Percentiles rank a stretch among this genome's conserved stretches.
These are phyloP conservation scores for Tinea semifulvella DNA, from an alignment of 2,888 invertebrate genomes.

Conservation along the genomic window DNA sequence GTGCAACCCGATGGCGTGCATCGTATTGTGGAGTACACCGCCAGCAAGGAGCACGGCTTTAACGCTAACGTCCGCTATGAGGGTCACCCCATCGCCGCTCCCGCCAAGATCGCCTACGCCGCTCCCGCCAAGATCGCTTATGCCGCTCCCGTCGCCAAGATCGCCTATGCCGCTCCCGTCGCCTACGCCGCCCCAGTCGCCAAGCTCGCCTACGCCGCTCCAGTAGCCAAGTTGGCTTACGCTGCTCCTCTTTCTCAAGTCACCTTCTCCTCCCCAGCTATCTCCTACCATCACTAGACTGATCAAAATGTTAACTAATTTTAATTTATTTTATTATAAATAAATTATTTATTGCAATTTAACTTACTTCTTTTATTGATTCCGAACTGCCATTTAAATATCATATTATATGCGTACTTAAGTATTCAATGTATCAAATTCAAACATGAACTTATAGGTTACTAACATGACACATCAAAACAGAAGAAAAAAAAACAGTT, in stretches of 20 bases:
- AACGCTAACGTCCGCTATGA: constrained; percentile 56
- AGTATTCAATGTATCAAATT: too few relatives aligned
- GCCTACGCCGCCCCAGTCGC: constrained; percentile 25
- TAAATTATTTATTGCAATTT: constrained; percentile 32
- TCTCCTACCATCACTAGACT: constrained; percentile 51
- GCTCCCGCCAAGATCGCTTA: constrained; percentile 23
- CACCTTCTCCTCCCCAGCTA: constrained; percentile 42
- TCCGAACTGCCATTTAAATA: too few relatives aligned
- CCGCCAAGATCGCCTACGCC: constrained; percentile 19
- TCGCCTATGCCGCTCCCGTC: constrained; percentile 19
- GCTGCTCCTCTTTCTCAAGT: constrained; percentile 34
- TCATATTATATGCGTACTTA: too few relatives aligned
- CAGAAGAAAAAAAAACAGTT: too few relatives aligned
- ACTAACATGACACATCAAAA: too few relatives aligned
- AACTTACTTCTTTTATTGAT: too few relatives aligned
- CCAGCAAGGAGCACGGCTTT: constrained; percentile 51
- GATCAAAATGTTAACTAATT: constrained; percentile 15
- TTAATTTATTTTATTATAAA: constrained; percentile 20
- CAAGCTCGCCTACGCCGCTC: constrained; percentile 24
- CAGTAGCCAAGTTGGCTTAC: constrained; percentile 22
- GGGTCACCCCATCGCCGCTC: constrained; percentile 34
- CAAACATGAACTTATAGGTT: too few relatives aligned
- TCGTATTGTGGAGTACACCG: constrained; percentile 54
- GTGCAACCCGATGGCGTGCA: constrained; percentile 54
- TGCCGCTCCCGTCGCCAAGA: constrained; percentile 23